A percentile compares a stretch with the other conserved stretches of the same genome.
phyloP scores from a whole-genome alignment of 2,113 vertebrate genomes.

The Psittacus erithacus region DNA sequence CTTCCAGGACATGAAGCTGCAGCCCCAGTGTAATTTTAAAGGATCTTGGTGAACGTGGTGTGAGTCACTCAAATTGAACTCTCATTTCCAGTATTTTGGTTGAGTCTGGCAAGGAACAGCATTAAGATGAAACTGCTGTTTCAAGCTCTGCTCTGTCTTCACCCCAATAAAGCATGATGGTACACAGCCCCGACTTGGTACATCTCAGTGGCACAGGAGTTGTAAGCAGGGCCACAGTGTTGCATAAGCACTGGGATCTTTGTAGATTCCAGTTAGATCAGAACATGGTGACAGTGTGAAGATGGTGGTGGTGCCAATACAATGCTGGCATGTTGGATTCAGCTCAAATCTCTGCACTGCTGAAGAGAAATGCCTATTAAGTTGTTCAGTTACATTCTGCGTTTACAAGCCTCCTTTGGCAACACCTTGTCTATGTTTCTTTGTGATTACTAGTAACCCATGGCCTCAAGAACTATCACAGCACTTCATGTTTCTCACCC shows the following conservation, averaged over 20 bases:
- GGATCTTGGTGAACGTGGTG: not conserved
- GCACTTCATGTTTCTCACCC: not conserved
- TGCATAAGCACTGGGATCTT: not conserved
- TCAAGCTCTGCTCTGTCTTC: not conserved
- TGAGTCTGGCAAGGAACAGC: not conserved
- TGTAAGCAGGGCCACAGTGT: not conserved
- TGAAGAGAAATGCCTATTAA: not conserved
- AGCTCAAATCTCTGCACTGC: not conserved
- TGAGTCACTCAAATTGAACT: not conserved
- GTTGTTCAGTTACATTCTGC: not conserved
- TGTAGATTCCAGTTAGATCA: not conserved
- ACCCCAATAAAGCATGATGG: not conserved
- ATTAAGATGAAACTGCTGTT: not conserved
- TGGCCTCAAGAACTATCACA: not conserved
- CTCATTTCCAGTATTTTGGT: not conserved
- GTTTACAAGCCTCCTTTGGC: not conserved
- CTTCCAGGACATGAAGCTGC: not conserved
- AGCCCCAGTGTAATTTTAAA: not conserved
- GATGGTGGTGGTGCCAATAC: not conserved
- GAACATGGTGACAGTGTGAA: not conserved
- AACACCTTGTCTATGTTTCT: not conserved
- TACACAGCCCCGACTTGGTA: not conserved
- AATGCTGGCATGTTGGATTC: not conserved
- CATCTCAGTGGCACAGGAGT: not conserved
- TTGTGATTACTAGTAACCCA: not conserved